Conservation (phyloP, 1,140 invertebrate species). For the Sipha flava region DNA sequence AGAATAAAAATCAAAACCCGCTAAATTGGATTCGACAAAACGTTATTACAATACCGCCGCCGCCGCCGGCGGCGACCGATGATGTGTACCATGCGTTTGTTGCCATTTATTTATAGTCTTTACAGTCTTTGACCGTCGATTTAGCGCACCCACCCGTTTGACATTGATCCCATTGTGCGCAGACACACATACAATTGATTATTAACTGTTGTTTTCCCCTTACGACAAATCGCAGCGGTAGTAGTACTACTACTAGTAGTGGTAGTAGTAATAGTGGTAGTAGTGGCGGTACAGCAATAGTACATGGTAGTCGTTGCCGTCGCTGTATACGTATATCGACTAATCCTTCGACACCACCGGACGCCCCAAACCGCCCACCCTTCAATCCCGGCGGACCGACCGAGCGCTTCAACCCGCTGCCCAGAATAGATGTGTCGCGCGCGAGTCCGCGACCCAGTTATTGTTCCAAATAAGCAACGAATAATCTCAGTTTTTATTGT, state of each 20-base stretch:
- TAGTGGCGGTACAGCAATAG: background rate
- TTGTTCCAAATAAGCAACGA: conserved; percentile 2
- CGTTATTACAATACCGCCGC: conserved; percentile 4
- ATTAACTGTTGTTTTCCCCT: conserved; percentile 32
- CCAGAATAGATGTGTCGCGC: conserved; percentile 11
- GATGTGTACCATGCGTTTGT: conserved; percentile 10
- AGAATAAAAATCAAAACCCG: conserved; percentile 8
- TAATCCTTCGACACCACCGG: conserved; percentile 16
- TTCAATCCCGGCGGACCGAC: background rate
- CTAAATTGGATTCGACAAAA: conserved; percentile 26
- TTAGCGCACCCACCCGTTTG: conserved; percentile 32
- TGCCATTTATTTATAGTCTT: conserved; percentile 11
- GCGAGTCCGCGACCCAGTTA: background rate
- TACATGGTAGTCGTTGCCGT: background rate
- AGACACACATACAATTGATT: conserved; percentile 26
- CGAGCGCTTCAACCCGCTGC: background rate
- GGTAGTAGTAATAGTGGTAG: background rate
- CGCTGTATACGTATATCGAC: background rate
- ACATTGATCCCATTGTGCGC: conserved; percentile 28
- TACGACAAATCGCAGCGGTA: background rate
- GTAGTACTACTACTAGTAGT: background rate
- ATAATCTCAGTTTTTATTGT: background rate
- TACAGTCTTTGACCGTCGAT: conserved; percentile 22
- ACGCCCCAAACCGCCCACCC: background rate
- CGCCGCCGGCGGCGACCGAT: background rate